A percentile compares a stretch with the other conserved stretches of the same genome.
These are phyloP conservation scores for Sinocyclocheilus anshuiensis DNA, from an alignment of 2,113 vertebrate genomes.

Conservation along the genomic window DNA sequence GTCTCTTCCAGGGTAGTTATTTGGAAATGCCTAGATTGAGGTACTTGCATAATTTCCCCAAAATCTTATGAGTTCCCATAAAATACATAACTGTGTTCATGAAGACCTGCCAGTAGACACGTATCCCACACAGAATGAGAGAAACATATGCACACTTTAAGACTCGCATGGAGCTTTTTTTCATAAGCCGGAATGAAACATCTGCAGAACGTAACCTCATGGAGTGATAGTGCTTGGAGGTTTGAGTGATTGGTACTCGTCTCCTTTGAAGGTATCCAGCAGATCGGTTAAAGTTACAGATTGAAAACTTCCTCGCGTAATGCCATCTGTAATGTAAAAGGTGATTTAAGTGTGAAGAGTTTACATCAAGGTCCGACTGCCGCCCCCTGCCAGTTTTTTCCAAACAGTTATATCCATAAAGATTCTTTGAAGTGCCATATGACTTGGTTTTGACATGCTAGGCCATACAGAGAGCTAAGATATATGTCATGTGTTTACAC, in stretches of 20 bases:
- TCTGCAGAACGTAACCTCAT: neutral
- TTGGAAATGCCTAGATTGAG: neutral
- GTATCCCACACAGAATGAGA: neutral
- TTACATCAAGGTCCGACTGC: constrained; percentile 24
- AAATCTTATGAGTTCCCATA: neutral
- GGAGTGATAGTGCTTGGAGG: neutral
- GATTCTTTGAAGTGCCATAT: constrained; percentile 54
- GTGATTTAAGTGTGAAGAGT: constrained; percentile 11
- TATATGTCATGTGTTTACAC: constrained; percentile 40
- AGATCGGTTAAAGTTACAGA: constrained; percentile 14
- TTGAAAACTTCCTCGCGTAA: constrained; percentile 17
- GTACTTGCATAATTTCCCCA: neutral
- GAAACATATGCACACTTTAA: neutral
- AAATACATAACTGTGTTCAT: neutral
- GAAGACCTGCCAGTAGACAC: constrained; percentile 16
- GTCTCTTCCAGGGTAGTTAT: neutral
- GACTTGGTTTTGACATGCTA: constrained; percentile 41
- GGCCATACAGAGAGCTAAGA: constrained; percentile 20
- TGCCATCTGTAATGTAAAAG: constrained; percentile 33
- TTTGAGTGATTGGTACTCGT: constrained; percentile 9
- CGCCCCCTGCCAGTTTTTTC: constrained; percentile 33
- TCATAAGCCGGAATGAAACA: neutral
- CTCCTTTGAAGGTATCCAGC: constrained; percentile 27
- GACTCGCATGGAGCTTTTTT: neutral
- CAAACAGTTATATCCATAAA: constrained; percentile 46